A percentile compares a stretch with the other conserved stretches of the same genome.
These are phyloP conservation scores for Gallinago undulata DNA, from an alignment of 2,113 vertebrate species.

Conservation along the genomic window DNA sequence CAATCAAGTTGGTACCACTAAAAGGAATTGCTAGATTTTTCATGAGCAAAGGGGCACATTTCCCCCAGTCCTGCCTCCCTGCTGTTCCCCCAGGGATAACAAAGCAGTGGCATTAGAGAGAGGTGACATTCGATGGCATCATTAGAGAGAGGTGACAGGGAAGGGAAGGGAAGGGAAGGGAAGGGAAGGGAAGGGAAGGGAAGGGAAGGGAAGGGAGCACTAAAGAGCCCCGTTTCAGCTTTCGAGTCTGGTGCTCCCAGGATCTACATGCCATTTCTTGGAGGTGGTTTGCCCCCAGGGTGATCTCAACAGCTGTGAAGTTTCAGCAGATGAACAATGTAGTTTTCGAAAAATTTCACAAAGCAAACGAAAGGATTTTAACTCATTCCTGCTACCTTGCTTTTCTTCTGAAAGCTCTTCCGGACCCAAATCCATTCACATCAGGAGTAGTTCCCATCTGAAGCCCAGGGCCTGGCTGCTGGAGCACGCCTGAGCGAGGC, in stretches of 20 bases:
- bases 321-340: constrained; percentile 38
- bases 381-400: constrained; percentile 13
- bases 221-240: neutral
- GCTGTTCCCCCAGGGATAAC: accelerated
- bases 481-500: neutral
- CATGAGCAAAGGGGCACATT: accelerated
- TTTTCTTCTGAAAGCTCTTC: neutral
- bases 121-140: neutral
- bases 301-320: constrained; percentile 59
- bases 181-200: neutral
- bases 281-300: constrained; percentile 57
- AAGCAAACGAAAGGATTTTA: constrained; percentile 7
- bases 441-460: neutral
- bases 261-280: constrained; percentile 58
- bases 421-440: accelerated
- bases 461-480: neutral
- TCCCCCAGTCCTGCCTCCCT: neutral
- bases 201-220: neutral
- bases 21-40: neutral
- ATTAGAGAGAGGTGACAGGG: no score
- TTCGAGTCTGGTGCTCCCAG: constrained; percentile 37
- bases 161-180: no score
- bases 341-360: constrained; percentile 50
- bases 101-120: accelerated
- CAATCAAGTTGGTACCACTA: neutral